Percentiles rank a stretch among this genome's conserved stretches.
Conservation (phyloP, 2,113 vertebrate species). For the Chaetodon trifascialis region DNA sequence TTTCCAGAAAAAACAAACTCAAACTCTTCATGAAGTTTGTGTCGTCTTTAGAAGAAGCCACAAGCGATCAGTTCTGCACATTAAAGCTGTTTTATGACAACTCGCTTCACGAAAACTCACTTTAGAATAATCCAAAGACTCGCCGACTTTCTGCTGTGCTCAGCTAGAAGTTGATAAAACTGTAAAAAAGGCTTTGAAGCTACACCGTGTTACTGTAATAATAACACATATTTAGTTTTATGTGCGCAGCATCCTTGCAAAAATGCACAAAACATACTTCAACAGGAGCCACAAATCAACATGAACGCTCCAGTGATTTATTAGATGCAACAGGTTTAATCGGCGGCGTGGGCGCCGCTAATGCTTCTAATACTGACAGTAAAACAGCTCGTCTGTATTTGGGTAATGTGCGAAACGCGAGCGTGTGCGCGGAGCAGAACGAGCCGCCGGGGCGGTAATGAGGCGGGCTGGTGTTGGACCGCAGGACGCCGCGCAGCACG, state of each 20-base stretch:
- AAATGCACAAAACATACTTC: not conserved
- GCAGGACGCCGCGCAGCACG: constrained; percentile 72
- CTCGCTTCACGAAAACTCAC: not conserved
- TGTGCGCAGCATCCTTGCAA: not conserved
- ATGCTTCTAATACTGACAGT: not conserved
- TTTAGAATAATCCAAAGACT: not conserved
- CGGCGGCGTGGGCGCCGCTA: not conserved
- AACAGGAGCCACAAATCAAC: not conserved
- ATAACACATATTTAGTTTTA: not conserved
- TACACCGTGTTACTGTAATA: too few relatives aligned
- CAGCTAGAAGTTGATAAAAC: not conserved
- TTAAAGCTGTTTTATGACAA: constrained; percentile 3
- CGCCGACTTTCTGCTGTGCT: not conserved
- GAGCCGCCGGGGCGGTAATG: constrained; percentile 55
- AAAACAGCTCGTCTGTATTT: not conserved
- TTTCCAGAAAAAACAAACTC: not conserved
- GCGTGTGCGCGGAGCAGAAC: constrained; percentile 37
- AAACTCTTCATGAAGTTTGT: not conserved
- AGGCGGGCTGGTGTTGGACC: constrained; percentile 64
- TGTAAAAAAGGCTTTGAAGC: not conserved
- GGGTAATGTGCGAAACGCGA: constrained; percentile 36
- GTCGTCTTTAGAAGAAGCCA: not conserved
- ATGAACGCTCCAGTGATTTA: not conserved
- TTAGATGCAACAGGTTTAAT: constrained; percentile 19
- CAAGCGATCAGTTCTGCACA: not conserved